Percentiles rank a stretch among this genome's conserved stretches.
Conservation (phyloP, 53 echinoderm and acorn worm genomes). For the Luidia sarsii region DNA sequence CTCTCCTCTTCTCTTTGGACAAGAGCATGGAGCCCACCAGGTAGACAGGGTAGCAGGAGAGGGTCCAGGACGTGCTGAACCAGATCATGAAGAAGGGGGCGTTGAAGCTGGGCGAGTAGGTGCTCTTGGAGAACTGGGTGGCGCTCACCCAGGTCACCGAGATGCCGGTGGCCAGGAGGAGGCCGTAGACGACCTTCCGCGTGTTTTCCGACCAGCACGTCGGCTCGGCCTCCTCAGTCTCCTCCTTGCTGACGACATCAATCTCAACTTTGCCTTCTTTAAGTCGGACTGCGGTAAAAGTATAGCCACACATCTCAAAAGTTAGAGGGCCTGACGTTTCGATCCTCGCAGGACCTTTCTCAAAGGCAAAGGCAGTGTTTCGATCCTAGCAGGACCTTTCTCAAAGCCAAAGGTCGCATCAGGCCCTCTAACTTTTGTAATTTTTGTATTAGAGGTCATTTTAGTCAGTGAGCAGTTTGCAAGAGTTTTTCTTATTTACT, state of each 20-base stretch:
- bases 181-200: slow-evolving; percentile 67
- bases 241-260: background rate
- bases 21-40: slow-evolving; percentile 60
- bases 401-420: background rate
- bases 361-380: too few species aligned
- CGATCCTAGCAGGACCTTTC: too few species aligned
- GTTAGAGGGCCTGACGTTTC: too few species aligned
- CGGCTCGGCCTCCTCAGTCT: background rate
- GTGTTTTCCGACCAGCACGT: slow-evolving; percentile 9
- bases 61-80: slow-evolving; percentile 87
- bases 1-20: slow-evolving; percentile 62
- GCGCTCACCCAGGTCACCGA: slow-evolving; percentile 79
- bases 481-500: too few species aligned
- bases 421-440: background rate
- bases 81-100: slow-evolving; percentile 87
- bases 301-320: too few species aligned
- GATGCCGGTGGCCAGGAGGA: slow-evolving; percentile 74
- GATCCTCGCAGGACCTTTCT: too few species aligned
- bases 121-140: slow-evolving; percentile 83
- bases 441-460: too few species aligned
- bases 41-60: slow-evolving; percentile 83
- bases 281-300: background rate
- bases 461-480: too few species aligned
- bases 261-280: slow-evolving; percentile 39
- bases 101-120: slow-evolving; percentile 78